phyloP scores from a whole-genome alignment of 2,888 invertebrate genomes.

The Pimpla rufipes region DNA sequence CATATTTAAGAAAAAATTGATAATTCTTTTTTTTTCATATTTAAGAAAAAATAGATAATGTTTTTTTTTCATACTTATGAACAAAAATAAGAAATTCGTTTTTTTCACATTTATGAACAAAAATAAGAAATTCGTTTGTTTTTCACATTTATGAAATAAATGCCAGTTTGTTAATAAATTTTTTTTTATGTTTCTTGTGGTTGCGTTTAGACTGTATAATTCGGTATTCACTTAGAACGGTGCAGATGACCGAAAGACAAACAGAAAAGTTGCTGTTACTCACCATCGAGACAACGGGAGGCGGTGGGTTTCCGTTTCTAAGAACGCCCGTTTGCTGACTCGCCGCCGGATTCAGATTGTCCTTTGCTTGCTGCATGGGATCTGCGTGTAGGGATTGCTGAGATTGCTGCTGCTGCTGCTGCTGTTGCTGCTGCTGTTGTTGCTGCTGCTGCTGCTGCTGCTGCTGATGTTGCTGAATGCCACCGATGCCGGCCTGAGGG shows the following conservation, averaged over 20 bases:
- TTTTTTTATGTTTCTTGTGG: too few species aligned
- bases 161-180: too few species aligned
- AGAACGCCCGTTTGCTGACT: constrained; percentile 83
- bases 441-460: constrained; percentile 73
- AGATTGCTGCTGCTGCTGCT: constrained; percentile 78
- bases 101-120: too few species aligned
- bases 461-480: constrained; percentile 78
- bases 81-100: too few species aligned
- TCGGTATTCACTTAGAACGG: too few species aligned
- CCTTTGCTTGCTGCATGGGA: constrained; percentile 85
- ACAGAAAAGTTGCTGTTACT: constrained; percentile 67
- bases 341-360: constrained; percentile 82
- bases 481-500: constrained; percentile 83
- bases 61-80: too few species aligned
- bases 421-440: constrained; percentile 81
- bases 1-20: too few species aligned
- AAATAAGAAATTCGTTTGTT: too few species aligned
- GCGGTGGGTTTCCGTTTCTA: constrained; percentile 83
- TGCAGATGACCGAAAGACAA: not conserved
- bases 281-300: constrained; percentile 84
- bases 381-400: constrained; percentile 81
- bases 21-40: too few species aligned
- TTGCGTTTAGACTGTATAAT: too few species aligned
- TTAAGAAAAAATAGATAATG: too few species aligned
- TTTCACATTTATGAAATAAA: too few species aligned